These are phyloP conservation scores for Brachylomia viminalis DNA, from an alignment of 2,888 invertebrate genomes.

Conservation along the genomic window DNA sequence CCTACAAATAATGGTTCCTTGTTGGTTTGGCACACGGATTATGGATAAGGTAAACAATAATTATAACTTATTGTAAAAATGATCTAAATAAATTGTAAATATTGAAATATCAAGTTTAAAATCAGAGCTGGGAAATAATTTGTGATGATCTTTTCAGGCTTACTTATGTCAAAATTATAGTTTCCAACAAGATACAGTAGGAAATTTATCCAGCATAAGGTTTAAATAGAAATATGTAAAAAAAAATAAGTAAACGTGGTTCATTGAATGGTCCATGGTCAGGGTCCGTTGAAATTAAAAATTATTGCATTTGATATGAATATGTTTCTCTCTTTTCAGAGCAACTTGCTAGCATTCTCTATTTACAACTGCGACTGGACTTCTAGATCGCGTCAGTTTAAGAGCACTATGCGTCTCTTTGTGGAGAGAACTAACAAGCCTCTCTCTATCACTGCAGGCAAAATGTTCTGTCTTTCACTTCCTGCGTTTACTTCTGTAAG, in stretches of 20 bases:
- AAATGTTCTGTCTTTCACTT: conserved; percentile 82
- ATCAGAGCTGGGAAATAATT: background rate
- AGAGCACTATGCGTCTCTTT: conserved; percentile 79
- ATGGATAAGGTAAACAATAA: conserved; percentile 74
- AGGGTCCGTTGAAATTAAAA: background rate
- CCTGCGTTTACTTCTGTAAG: conserved; percentile 82
- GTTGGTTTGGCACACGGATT: conserved; percentile 81
- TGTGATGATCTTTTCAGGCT: background rate
- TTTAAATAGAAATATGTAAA: background rate
- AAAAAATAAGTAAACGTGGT: background rate
- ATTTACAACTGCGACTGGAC: conserved; percentile 82
- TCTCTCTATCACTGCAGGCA: conserved; percentile 78
- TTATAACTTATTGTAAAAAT: background rate
- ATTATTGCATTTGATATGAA: background rate
- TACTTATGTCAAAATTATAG: background rate
- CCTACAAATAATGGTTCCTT: conserved; percentile 79
- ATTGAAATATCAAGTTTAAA: background rate
- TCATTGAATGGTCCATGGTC: background rate
- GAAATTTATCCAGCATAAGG: background rate
- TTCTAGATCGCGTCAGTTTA: conserved; percentile 74
- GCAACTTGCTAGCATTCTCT: conserved; percentile 74
- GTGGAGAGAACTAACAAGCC: conserved; percentile 79
- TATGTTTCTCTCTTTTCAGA: conserved; percentile 70
- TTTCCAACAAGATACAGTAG: background rate
- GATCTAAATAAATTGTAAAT: background rate